These are phyloP conservation scores for Podargus strigoides DNA, from an alignment of 2,797 vertebrate species.

Conservation along the genomic window DNA sequence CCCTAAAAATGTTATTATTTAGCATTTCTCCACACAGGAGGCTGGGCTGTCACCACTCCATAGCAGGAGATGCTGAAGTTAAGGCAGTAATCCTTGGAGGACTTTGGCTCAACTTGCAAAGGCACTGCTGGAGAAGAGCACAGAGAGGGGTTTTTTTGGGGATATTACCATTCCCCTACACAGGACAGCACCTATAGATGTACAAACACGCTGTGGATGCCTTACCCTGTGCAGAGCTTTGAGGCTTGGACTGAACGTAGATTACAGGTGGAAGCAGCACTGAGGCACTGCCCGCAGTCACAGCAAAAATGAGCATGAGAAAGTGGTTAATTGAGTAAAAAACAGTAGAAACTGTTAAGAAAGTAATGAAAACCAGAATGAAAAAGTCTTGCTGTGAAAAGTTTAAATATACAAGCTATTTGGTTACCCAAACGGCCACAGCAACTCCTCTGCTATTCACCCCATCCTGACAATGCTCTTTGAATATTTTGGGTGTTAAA, in stretches of 20 bases:
- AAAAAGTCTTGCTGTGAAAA: not conserved
- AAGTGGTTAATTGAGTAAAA: not conserved
- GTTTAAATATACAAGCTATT: not conserved
- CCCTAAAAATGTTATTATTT: not conserved
- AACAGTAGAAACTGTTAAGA: not conserved
- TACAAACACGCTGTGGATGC: rapidly evolving
- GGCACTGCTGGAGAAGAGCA: rapidly evolving
- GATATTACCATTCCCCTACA: no score
- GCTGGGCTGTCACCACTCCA: rapidly evolving
- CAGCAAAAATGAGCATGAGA: not conserved
- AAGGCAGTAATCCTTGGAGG: not conserved
- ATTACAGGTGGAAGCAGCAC: not conserved
- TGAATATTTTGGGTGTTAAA: no score
- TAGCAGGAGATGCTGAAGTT: rapidly evolving
- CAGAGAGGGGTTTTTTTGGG: rapidly evolving
- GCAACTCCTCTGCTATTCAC: not conserved
- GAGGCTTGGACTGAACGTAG: not conserved
- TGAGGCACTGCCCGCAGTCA: rapidly evolving
- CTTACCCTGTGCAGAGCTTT: not conserved
- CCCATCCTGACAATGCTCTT: not conserved
- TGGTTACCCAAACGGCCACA: not conserved
- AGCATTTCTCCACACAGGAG: not conserved
- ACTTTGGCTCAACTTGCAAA: rapidly evolving
- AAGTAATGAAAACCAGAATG: not conserved
- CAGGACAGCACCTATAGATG: not conserved